Conservation (phyloP, 2,888 invertebrate species). For the Caenorhabditis sp. region DNA sequence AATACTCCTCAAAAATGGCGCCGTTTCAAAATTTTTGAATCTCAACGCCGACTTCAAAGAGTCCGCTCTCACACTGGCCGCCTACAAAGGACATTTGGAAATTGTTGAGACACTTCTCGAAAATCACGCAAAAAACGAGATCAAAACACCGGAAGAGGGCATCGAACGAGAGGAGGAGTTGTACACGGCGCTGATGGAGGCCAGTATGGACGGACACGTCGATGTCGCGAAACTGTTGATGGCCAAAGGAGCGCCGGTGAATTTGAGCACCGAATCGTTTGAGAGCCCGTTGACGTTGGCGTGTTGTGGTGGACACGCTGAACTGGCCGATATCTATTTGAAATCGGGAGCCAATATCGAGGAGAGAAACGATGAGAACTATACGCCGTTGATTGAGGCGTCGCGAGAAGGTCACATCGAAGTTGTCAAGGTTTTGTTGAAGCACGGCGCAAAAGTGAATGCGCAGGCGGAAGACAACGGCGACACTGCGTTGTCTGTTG, state of each 20-base stretch:
- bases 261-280: conserved; percentile 95
- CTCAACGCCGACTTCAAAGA: conserved; percentile 81
- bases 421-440: conserved; percentile 91
- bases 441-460: conserved; percentile 84
- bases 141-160: conserved; percentile 2
- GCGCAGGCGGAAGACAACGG: conserved; percentile 98
- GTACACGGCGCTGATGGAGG: conserved; percentile 99
- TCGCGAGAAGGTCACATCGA: conserved; percentile 79
- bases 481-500: conserved; percentile 90
- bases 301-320: conserved; percentile 97
- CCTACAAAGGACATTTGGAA: conserved; percentile 92
- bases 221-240: conserved; percentile 82
- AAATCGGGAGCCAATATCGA: conserved; percentile 98
- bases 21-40: conserved; percentile 74
- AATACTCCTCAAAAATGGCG: conserved; percentile 42
- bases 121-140: conserved; percentile 2
- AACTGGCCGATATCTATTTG: conserved; percentile 82
- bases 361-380: conserved; percentile 90
- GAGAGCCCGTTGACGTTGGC: conserved; percentile 97
- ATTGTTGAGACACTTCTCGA: conserved; percentile 91
- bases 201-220: conserved; percentile 99
- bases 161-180: conserved; percentile 78
- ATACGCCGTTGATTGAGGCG: conserved; percentile 98
- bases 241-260: conserved; percentile 96
- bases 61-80: conserved; percentile 91